Conservation (phyloP, 2,113 vertebrate species). For the Plecturocebus donacophilus region DNA sequence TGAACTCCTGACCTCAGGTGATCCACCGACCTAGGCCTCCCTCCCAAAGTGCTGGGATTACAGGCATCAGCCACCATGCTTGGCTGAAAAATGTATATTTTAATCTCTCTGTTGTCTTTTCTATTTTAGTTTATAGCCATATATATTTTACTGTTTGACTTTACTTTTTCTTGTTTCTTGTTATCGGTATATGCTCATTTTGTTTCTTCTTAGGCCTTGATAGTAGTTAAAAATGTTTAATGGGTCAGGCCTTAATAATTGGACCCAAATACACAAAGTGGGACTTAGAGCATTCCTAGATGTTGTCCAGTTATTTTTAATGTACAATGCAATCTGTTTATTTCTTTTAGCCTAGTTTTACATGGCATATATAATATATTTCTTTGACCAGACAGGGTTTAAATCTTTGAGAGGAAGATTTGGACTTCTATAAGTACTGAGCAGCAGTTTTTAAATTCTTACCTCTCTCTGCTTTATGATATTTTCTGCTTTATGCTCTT, state of each 20-base stretch:
- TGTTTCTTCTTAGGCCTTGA: background rate
- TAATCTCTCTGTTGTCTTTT: background rate
- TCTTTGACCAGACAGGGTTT: background rate
- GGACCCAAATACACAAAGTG: background rate
- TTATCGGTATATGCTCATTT: background rate
- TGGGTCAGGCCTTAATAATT: background rate
- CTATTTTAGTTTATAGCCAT: background rate
- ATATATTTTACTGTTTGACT: background rate
- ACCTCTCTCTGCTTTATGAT: background rate
- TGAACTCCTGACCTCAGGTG: too few relatives aligned
- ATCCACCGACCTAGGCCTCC: too few relatives aligned
- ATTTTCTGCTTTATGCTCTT: background rate
- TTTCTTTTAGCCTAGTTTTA: background rate
- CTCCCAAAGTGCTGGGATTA: too few relatives aligned
- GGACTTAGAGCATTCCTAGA: background rate
- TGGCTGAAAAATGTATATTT: too few relatives aligned
- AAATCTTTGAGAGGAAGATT: background rate
- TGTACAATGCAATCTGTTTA: background rate
- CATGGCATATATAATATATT: background rate
- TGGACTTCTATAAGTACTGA: background rate
- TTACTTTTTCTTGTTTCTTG: background rate
- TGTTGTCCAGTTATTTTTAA: background rate
- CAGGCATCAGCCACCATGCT: too few relatives aligned
- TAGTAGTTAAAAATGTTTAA: background rate
- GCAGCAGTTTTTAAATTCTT: background rate